Conservation (phyloP, 2,888 invertebrate species). For the Eupithecia abbreviata region DNA sequence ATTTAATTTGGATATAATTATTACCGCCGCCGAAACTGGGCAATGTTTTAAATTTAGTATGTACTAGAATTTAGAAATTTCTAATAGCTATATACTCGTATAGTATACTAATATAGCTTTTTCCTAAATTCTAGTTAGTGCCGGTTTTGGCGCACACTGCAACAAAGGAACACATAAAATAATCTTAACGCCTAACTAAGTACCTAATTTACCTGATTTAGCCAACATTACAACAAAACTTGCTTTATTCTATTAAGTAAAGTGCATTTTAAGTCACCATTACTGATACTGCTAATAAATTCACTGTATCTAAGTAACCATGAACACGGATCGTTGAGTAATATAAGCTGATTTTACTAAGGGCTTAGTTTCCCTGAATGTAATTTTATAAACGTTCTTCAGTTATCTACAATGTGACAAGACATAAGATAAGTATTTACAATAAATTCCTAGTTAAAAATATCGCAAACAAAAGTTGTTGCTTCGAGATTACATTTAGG, state of each 20-base stretch:
- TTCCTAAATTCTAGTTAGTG: background rate
- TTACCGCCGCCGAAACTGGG: background rate
- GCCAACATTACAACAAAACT: conserved; percentile 21
- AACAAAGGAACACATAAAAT: background rate
- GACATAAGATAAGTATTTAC: background rate
- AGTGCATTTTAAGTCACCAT: conserved; percentile 39
- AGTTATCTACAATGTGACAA: background rate
- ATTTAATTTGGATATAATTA: background rate
- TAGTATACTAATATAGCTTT: no score
- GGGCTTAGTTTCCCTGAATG: background rate
- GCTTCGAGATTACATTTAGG: no score
- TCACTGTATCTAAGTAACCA: conserved; percentile 32
- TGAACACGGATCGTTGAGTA: conserved; percentile 26
- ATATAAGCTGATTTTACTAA: conserved; percentile 17
- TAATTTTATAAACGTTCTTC: background rate
- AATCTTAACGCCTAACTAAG: background rate
- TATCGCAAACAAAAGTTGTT: no score
- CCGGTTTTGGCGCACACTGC: background rate
- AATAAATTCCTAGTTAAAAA: no score
- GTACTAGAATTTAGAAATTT: no score
- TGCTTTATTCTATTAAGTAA: conserved; percentile 32
- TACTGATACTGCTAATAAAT: conserved; percentile 39
- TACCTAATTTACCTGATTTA: conserved; percentile 6
- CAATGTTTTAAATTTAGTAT: background rate
- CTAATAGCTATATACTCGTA: no score